Base-by-base conservation (phyloP, 2,113 vertebrate genomes). In the Barnardius zonarius region DNA sequence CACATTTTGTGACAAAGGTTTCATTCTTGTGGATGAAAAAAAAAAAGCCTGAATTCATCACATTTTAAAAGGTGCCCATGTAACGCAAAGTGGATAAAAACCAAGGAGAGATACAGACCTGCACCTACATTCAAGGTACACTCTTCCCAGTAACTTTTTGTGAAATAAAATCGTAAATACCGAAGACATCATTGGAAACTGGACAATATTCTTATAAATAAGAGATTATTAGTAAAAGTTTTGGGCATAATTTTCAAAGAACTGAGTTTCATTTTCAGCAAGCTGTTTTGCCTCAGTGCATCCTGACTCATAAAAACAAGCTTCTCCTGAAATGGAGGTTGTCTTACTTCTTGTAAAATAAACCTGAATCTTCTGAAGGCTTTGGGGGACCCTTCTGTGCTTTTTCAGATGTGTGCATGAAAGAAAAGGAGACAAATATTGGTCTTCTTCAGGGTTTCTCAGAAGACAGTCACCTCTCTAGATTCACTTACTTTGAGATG, bases 241-340 rank as follows among this genome's bases (percentile, higher is more conserved):
- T 86, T 75, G 2, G 0, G 6, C 37, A 37, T 13, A 2, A 15
- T 43, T 91, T 81, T 86, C 43, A 55, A 55, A 72, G 14, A 73
- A 33, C 2, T 22, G 7, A 28, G 15, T 57, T 46, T 49, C 3
- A 18, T 48, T 63, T 76, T 80, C 28, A 64, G 12, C 10, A 49
- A 22, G 6, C 11, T 57, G 12, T 10, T 93, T 35, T 49, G 11
- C 17, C 3, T 24, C 22, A 46, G 2, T 16, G 5, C 17, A 44
- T 6, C 6, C 52, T 46, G 4, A 30, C 3, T 20, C 3, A 15
- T 6, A 13, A 72, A 67, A 74, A 17, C 0, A 6, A 68, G 11
- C 6, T 73, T 55, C 22, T 55, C 6, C 39, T 91, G 52, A 68
- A 44, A 2, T 66, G 19, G 17, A 66, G 7, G 4, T 20, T 54